Percentiles rank a stretch among this genome's conserved stretches.
Conservation (phyloP, 2,113 vertebrate species). For the Oophaga pumilio region DNA sequence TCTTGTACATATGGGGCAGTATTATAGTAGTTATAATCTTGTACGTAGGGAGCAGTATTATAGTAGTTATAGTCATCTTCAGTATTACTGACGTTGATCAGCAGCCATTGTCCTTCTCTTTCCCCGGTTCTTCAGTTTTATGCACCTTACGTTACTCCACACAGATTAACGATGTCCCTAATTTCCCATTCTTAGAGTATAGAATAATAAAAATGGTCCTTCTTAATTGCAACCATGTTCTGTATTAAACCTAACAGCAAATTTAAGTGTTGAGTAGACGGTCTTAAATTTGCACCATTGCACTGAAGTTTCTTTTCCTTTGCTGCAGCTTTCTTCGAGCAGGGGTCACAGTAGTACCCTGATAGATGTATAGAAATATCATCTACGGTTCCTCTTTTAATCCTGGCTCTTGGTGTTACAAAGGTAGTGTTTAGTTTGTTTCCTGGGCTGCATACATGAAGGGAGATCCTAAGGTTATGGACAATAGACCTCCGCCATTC, state of each 20-base stretch:
- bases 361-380: not conserved
- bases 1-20: not conserved
- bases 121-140: not conserved
- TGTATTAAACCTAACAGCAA: too few species aligned
- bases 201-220: not conserved
- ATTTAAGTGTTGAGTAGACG: not conserved
- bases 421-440: too few species aligned
- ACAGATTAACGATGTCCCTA: too few species aligned
- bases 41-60: not conserved
- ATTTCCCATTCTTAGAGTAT: not conserved
- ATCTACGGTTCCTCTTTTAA: not conserved
- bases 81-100: too few species aligned
- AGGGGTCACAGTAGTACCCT: not conserved
- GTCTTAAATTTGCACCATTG: not conserved
- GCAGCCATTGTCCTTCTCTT: too few species aligned
- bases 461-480: not conserved
- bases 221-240: too few species aligned
- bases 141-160: not conserved
- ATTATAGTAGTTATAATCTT: constrained; percentile 7
- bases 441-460: not conserved
- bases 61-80: not conserved
- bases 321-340: not conserved
- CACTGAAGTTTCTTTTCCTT: not conserved
- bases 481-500: not conserved
- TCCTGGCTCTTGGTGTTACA: not conserved